These are phyloP conservation scores for Gambusia affinis DNA, from an alignment of 2,113 vertebrate genomes.

Conservation along the genomic window DNA sequence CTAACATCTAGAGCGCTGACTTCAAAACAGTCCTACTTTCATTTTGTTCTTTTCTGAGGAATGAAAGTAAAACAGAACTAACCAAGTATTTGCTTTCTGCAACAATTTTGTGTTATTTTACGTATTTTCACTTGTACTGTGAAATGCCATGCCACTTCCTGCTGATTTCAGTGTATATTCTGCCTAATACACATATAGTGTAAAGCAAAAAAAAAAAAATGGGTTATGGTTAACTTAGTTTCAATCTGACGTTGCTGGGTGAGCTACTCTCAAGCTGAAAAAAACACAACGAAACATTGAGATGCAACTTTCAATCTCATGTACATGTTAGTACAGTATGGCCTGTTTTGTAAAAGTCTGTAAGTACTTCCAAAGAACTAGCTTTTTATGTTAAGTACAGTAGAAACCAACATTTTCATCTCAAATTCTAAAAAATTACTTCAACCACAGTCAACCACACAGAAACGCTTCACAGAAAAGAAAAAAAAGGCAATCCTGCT, in stretches of 20 bases:
- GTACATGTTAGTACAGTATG: neutral
- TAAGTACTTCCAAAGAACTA: no score
- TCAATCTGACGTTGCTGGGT: slow-evolving; percentile 7
- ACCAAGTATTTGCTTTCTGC: slow-evolving; percentile 9
- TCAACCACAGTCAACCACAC: neutral
- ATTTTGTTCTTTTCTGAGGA: no score
- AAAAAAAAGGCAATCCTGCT: neutral
- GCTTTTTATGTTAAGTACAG: no score
- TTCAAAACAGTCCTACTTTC: neutral
- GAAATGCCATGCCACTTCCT: slow-evolving; percentile 27
- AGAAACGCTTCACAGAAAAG: neutral
- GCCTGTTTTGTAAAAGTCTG: no score
- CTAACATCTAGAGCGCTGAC: neutral
- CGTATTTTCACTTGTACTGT: slow-evolving; percentile 19
- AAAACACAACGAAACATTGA: neutral
- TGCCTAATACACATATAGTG: slow-evolving; percentile 1
- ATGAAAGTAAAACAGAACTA: neutral
- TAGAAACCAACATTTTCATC: neutral
- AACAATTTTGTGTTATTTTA: neutral
- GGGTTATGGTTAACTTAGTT: slow-evolving; percentile 27
- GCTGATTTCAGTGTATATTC: slow-evolving; percentile 17
- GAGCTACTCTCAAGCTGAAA: slow-evolving; percentile 24
- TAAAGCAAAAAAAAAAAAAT: slow-evolving; percentile 1
- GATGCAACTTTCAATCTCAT: neutral
- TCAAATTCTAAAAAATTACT: neutral